These are phyloP conservation scores for Enteromius radiatus DNA, from an alignment of 2,797 vertebrate genomes.

Conservation along the genomic window DNA sequence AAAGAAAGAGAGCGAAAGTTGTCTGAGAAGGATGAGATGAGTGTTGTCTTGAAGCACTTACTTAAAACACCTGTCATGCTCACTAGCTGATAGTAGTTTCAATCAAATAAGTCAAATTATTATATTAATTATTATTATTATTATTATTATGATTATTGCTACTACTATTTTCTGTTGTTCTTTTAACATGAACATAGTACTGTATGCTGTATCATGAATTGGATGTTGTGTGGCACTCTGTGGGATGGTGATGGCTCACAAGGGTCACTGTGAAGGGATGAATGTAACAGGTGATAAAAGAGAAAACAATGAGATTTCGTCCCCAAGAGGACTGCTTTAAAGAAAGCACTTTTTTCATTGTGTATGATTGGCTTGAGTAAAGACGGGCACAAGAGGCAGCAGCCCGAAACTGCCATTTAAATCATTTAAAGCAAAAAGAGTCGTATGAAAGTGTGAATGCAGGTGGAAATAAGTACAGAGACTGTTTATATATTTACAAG, in stretches of 20 bases:
- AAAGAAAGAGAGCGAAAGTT: constrained; percentile 54
- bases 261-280: constrained; percentile 84
- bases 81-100: constrained; percentile 74
- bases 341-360: constrained; percentile 78
- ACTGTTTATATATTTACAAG: constrained; percentile 48
- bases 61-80: constrained; percentile 82
- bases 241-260: constrained; percentile 77
- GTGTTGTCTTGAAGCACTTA: constrained; percentile 72
- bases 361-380: constrained; percentile 36
- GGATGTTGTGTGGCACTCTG: constrained; percentile 80
- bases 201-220: constrained; percentile 88
- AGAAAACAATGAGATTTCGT: constrained; percentile 56
- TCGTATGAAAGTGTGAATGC: constrained; percentile 42
- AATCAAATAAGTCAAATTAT: constrained; percentile 45
- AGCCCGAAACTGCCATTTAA: constrained; percentile 48
- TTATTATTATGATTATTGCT: constrained; percentile 53
- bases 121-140: constrained; percentile 44
- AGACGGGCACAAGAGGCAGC: constrained; percentile 22
- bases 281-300: constrained; percentile 79
- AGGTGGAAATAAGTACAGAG: constrained; percentile 44
- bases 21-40: constrained; percentile 64
- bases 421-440: constrained; percentile 39
- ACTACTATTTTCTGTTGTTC: constrained; percentile 70
- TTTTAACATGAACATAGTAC: constrained; percentile 90
- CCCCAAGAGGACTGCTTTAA: constrained; percentile 80